These are phyloP conservation scores for Sarcophaga bullata DNA, from an alignment of 1,140 invertebrate genomes.

Conservation along the genomic window DNA sequence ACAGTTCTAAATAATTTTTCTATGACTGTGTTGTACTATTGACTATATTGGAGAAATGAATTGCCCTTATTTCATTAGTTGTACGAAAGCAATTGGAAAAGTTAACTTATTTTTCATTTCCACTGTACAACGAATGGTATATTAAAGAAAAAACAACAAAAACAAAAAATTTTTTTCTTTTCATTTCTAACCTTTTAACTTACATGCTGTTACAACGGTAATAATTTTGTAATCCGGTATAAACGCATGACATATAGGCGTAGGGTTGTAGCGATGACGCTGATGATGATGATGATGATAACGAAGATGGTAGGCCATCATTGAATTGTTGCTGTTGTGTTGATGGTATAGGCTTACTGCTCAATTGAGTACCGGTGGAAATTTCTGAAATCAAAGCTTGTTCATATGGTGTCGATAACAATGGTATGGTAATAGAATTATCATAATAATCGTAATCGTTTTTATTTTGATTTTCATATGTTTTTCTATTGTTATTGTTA, in stretches of 20 bases:
- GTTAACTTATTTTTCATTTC: no score
- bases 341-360: slow-evolving; percentile 4
- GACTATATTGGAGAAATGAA: no score
- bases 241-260: slow-evolving; percentile 54
- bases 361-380: slow-evolving; percentile 29
- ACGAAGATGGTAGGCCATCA: not conserved
- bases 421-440: slow-evolving; percentile 34
- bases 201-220: slow-evolving; percentile 57
- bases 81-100: no score
- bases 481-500: slow-evolving; percentile 23
- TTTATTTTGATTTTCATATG: not conserved
- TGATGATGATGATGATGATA: not conserved
- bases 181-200: slow-evolving; percentile 44
- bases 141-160: not conserved
- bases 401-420: slow-evolving; percentile 32
- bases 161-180: not conserved
- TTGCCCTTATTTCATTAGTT: no score
- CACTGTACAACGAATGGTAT: no score
- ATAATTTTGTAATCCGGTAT: slow-evolving; percentile 56
- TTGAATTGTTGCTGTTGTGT: not conserved
- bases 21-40: no score
- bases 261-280: slow-evolving; percentile 16
- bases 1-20: no score
- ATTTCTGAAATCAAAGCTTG: slow-evolving; percentile 40
- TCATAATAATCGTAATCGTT: not conserved